Percentiles rank a stretch among this genome's conserved stretches.
Conservation (phyloP, 2,888 invertebrate species). For the Tetragnatha montana region DNA sequence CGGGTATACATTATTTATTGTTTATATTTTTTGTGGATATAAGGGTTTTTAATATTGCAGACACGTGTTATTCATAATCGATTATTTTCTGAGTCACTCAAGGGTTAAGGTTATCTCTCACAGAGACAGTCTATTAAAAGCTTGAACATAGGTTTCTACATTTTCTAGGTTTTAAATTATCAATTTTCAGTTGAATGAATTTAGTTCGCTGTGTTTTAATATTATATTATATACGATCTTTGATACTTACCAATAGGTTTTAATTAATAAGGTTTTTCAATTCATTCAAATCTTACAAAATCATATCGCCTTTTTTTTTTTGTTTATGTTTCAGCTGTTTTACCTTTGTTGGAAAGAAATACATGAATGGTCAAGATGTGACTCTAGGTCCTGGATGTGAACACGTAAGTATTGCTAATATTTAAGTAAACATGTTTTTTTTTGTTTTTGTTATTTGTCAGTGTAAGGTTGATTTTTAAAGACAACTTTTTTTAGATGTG, state of each 20-base stretch:
- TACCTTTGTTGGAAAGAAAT: constrained; percentile 63
- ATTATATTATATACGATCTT: no score
- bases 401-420: constrained; percentile 48
- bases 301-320: background rate
- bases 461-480: background rate
- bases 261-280: background rate
- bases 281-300: background rate
- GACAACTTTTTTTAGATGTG: background rate
- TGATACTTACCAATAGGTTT: no score
- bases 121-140: no score
- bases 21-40: background rate
- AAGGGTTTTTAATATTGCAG: background rate
- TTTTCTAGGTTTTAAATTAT: no score
- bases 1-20: constrained; percentile 33
- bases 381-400: constrained; percentile 67
- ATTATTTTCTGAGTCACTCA: background rate
- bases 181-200: no score
- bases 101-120: no score
- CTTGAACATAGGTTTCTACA: no score
- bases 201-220: no score
- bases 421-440: background rate
- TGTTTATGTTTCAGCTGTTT: constrained; percentile 51
- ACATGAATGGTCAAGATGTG: constrained; percentile 66
- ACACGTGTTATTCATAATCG: background rate
- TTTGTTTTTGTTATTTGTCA: no score